These are phyloP conservation scores for Chaenodraco wilsoni DNA, from an alignment of 2,797 vertebrate species.

Conservation along the genomic window DNA sequence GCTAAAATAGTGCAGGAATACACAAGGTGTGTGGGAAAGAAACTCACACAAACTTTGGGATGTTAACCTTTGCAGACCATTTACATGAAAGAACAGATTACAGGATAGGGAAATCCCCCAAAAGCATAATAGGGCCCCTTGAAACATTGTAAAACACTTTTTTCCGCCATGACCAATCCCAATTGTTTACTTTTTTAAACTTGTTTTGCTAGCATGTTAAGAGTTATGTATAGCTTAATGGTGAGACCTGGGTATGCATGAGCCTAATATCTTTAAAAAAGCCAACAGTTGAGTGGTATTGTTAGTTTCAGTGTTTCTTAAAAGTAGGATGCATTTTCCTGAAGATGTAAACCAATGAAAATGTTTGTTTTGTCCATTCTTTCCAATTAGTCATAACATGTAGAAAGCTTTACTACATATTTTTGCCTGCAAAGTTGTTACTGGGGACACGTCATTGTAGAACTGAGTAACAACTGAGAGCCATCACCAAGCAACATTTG, in stretches of 20 bases:
- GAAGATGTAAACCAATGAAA: neutral
- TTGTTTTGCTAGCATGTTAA: neutral
- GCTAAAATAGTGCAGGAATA: neutral
- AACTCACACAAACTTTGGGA: no score
- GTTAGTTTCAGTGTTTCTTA: neutral
- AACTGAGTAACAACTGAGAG: constrained; percentile 3
- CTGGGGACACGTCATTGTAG: neutral
- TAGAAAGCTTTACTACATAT: neutral
- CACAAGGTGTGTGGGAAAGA: neutral
- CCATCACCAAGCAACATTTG: constrained; percentile 29
- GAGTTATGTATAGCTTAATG: neutral
- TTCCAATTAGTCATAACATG: neutral
- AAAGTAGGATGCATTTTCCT: neutral
- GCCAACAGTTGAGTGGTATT: neutral
- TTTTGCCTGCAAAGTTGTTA: neutral
- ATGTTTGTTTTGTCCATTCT: neutral
- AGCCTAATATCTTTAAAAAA: neutral
- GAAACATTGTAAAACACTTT: neutral
- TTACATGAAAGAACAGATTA: no score
- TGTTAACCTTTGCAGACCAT: no score
- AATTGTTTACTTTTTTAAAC: neutral
- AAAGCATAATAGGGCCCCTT: neutral
- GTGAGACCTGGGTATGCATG: neutral
- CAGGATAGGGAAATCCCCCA: no score
- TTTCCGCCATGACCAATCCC: neutral